Base-by-base conservation (phyloP, 30 jellyfish, hydroid and myxozoan species). In the Hydractinia symbiolongicarpus region DNA sequence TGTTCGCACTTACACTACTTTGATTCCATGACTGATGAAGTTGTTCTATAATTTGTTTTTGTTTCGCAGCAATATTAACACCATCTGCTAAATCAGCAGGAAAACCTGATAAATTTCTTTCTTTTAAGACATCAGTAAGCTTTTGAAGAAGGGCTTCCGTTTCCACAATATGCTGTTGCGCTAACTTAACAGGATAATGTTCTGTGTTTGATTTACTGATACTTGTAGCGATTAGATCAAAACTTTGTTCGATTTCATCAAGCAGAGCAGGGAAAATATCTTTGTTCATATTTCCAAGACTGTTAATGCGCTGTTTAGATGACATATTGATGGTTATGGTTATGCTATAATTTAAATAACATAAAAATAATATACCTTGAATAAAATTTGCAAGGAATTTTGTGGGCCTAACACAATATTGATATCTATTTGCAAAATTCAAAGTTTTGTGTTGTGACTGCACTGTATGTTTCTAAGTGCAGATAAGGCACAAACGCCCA, bases 21-120 rank as follows among this genome's bases (percentile, higher is more conserved):
- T 64, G 74, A 64, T n/a, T 13, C 74, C 74, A 64, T 7, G 74
- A 64, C 74, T 64, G 74, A n/a, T 51, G 19, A 51, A 64, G 74
- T n/a, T 64, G 9, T n/a, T 64, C 74, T n/a, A 64, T 64, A 64
- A 64, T 64, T 51, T 64, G 74, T 13, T 64, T 64, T 13, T 64
- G 74, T 64, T 64, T 64, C 7, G 74, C 74, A 64, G 74, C 74
- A n/a, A 64, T 64, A 51, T 13, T 64, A n/a, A 64, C 74, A 7
- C 52, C 40, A 51, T 64, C 74, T n/a, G 19, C 74, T 51, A 64
- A 64, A 64, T 64, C 74, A 64, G 74, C 74, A 64, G 74, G 74
- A 64, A 64, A 64, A 64, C 74, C 74, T n/a, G 74, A 64, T n/a
- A 64, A n/a, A 64, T 64, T 64, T 64, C 74, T 7, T 64, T 64